phyloP scores from a whole-genome alignment of 2,113 vertebrate genomes.

The Hippoglossus stenolepis region DNA sequence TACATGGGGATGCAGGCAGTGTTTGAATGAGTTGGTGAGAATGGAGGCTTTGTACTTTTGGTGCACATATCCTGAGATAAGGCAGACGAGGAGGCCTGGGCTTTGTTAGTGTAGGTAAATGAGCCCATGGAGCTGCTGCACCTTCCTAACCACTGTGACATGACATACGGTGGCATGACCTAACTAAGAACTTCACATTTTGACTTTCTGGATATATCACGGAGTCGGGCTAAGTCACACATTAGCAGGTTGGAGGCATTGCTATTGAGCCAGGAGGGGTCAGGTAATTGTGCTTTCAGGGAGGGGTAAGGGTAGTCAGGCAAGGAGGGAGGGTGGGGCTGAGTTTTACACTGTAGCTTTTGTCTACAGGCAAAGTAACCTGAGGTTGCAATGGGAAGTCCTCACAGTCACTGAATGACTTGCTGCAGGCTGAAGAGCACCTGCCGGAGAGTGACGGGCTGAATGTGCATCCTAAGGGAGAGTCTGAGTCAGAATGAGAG shows the following conservation, averaged over 20 bases:
- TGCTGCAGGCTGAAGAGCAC: conserved; percentile 61
- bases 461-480: conserved; percentile 9
- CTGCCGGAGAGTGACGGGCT: conserved; percentile 44
- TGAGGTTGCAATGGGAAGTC: conserved; percentile 70
- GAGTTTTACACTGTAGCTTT: conserved; percentile 71
- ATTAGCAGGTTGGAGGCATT: conserved; percentile 30
- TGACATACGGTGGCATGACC: not conserved
- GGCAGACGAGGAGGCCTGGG: not conserved
- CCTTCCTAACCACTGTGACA: not conserved
- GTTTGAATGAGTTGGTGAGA: conserved; percentile 69
- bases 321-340: conserved; percentile 50
- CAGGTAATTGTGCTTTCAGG: conserved; percentile 57
- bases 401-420: conserved; percentile 50
- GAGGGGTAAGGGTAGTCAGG: conserved; percentile 29
- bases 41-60: conserved; percentile 74
- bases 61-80: conserved; percentile 68
- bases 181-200: not conserved
- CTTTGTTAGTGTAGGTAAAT: conserved; percentile 61
- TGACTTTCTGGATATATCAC: conserved; percentile 18
- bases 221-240: conserved; percentile 4
- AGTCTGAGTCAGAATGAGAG: conserved; percentile 53
- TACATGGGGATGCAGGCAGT: conserved; percentile 63
- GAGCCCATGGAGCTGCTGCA: conserved; percentile 19
- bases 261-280: conserved; percentile 38
- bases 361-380: conserved; percentile 73